These are phyloP conservation scores for Drymodes brunneopygia DNA, from an alignment of 2,113 vertebrate species.

Conservation along the genomic window DNA sequence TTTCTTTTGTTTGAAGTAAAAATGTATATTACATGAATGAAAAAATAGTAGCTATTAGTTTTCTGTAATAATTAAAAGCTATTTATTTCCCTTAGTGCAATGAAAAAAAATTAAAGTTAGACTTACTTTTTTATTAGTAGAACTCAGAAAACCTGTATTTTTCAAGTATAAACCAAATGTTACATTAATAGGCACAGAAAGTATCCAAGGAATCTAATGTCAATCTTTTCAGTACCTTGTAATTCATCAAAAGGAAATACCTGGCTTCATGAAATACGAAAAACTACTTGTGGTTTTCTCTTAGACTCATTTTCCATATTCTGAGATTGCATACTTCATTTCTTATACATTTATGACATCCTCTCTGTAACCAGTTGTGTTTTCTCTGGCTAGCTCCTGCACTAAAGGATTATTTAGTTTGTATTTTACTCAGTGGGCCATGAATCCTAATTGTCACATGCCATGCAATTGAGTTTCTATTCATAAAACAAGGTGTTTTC, in stretches of 20 bases:
- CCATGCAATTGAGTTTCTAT: not conserved
- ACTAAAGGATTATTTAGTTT: not conserved
- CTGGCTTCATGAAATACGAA: slow-evolving; percentile 17
- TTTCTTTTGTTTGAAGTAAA: not conserved
- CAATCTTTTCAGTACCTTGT: slow-evolving; percentile 6
- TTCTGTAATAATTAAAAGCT: not conserved
- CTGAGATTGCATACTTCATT: not conserved
- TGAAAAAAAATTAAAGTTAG: not conserved
- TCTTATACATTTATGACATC: not conserved
- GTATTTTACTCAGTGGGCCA: not conserved
- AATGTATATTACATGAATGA: not conserved
- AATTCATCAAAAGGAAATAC: slow-evolving; percentile 35
- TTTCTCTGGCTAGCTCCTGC: not conserved
- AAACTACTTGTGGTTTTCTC: not conserved
- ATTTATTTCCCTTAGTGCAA: not conserved
- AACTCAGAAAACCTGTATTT: not conserved
- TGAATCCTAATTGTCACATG: not conserved
- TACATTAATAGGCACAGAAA: slow-evolving; percentile 8
- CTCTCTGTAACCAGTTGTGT: not conserved
- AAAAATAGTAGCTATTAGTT: not conserved
- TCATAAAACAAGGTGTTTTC: not conserved
- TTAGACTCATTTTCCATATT: not conserved
- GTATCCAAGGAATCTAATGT: not conserved
- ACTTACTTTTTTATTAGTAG: not conserved
- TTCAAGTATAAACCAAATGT: not conserved